These are phyloP conservation scores for Morpho achilles DNA, from an alignment of 2,888 invertebrate species.

Conservation along the genomic window DNA sequence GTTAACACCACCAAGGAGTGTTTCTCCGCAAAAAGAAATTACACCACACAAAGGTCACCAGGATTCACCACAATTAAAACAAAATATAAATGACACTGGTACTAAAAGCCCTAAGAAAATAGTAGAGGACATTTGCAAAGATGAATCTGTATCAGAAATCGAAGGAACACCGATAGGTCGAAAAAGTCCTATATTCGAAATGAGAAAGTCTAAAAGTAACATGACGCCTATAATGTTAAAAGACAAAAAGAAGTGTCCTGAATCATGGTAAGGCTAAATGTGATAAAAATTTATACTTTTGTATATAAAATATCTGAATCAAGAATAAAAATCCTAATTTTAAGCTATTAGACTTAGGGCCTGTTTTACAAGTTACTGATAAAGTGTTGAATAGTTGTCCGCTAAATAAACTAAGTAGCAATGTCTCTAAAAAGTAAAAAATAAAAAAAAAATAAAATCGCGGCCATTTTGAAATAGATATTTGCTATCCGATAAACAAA, in stretches of 20 bases:
- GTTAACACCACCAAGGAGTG: conserved; percentile 27
- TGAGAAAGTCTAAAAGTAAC: conserved; percentile 28
- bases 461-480: no score
- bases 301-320: no score
- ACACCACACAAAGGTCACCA: conserved; percentile 2
- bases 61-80: not conserved
- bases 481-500: no score
- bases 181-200: conserved; percentile 58
- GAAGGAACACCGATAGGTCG: conserved; percentile 60
- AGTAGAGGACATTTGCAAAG: conserved; percentile 31
- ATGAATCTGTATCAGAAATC: conserved; percentile 57
- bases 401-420: no score
- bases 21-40: not conserved
- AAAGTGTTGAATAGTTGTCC: no score
- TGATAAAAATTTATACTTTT: no score
- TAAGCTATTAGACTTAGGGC: no score
- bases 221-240: conserved; percentile 30
- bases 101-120: conserved; percentile 29
- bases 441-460: no score
- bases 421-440: no score
- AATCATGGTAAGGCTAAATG: conserved; percentile 44
- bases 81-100: conserved; percentile 5
- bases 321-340: no score
- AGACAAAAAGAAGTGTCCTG: conserved; percentile 62
- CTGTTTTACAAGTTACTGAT: no score